A percentile compares a stretch with the other conserved stretches of the same genome.
These are phyloP conservation scores for Protobothrops mucrosquamatus DNA, from an alignment of 2,113 vertebrate species.

Conservation along the genomic window DNA sequence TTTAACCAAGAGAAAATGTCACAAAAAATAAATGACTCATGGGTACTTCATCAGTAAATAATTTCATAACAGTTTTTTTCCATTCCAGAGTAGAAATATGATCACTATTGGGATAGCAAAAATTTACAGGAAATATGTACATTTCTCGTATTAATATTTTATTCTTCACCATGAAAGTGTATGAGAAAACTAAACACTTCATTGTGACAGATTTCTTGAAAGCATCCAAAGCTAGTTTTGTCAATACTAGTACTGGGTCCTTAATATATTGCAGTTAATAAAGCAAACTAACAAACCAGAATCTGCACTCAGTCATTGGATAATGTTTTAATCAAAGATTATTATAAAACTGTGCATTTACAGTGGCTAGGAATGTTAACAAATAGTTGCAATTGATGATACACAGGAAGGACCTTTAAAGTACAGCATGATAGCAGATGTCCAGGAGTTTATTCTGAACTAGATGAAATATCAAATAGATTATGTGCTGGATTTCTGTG, in stretches of 20 bases:
- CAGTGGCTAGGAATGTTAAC: not conserved
- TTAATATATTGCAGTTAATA: not conserved
- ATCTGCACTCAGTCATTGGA: not conserved
- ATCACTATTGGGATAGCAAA: conserved; percentile 11
- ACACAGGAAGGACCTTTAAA: not conserved
- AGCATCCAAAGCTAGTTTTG: not conserved
- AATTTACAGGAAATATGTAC: conserved; percentile 18
- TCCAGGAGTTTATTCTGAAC: not conserved
- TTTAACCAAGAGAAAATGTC: conserved; percentile 17
- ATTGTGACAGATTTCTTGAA: not conserved
- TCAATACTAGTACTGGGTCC: not conserved
- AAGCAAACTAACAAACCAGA: not conserved
- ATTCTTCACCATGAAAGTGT: not conserved
- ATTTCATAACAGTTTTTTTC: conserved; percentile 14
- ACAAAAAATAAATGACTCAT: conserved; percentile 25
- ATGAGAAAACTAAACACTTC: not conserved
- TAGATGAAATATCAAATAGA: not conserved
- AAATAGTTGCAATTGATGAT: not conserved
- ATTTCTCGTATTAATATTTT: conserved; percentile 24
- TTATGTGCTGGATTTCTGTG: not conserved
- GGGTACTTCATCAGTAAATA: conserved; percentile 22
- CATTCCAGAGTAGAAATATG: conserved; percentile 23
- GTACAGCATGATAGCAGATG: not conserved
- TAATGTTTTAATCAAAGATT: not conserved
- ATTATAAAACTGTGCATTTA: not conserved